Percentiles rank a stretch among this genome's conserved stretches.
Conservation (phyloP, 2,888 invertebrate genomes). For the Teleogryllus oceanicus region DNA sequence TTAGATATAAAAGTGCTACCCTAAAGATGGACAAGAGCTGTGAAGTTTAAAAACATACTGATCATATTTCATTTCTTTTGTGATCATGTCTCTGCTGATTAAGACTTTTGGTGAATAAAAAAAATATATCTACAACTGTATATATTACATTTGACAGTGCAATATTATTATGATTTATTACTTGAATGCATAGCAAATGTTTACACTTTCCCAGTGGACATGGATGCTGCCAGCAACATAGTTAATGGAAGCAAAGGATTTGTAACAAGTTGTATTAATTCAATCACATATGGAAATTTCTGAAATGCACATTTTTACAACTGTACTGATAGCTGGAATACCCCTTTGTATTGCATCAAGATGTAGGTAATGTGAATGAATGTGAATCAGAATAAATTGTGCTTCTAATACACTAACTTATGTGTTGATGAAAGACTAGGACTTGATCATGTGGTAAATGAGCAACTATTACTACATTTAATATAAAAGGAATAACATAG, state of each 20-base stretch:
- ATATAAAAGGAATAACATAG: slow-evolving; percentile 1
- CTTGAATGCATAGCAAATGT: slow-evolving; percentile 28
- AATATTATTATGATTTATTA: slow-evolving; percentile 26
- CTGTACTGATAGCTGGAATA: slow-evolving; percentile 1
- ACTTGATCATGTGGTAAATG: background rate
- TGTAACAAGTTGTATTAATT: slow-evolving; percentile 19
- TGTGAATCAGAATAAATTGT: background rate
- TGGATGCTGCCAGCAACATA: slow-evolving; percentile 22
- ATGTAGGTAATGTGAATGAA: background rate
- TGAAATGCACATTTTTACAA: slow-evolving; percentile 18
- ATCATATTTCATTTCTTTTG: background rate
- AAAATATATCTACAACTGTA: slow-evolving; percentile 26
- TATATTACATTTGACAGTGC: slow-evolving; percentile 25
- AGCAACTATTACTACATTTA: background rate
- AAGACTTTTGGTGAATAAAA: slow-evolving; percentile 18
- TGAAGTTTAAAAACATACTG: slow-evolving; percentile 18
- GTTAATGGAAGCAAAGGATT: slow-evolving; percentile 27
- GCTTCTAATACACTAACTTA: background rate
- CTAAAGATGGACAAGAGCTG: slow-evolving; percentile 10
- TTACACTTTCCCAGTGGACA: slow-evolving; percentile 25
- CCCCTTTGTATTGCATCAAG: background rate
- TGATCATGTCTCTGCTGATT: slow-evolving; percentile 23
- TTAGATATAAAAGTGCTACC: background rate
- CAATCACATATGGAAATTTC: slow-evolving; percentile 23
- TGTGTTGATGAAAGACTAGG: background rate